These are phyloP conservation scores for Margarornis squamiger DNA, from an alignment of 2,797 vertebrate genomes.

Conservation along the genomic window DNA sequence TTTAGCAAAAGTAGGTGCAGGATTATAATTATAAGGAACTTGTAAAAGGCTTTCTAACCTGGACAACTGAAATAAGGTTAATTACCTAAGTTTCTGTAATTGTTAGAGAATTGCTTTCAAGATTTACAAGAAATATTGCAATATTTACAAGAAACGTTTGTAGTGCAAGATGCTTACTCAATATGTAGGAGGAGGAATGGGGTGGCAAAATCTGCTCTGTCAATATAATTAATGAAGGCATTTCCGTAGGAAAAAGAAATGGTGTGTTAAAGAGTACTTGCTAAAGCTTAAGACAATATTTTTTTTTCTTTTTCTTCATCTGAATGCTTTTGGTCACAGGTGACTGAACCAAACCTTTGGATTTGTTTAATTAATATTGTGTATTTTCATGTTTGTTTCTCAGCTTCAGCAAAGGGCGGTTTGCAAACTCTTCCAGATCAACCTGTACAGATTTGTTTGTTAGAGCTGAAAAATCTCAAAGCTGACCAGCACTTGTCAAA, in stretches of 20 bases:
- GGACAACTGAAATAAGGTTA: neutral
- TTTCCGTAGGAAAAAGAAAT: slow-evolving; percentile 3
- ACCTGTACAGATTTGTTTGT: neutral
- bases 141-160: neutral
- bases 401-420: neutral
- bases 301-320: neutral
- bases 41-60: neutral
- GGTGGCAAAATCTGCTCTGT: neutral
- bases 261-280: neutral
- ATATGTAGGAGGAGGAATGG: neutral
- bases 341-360: neutral
- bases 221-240: neutral
- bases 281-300: neutral
- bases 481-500: neutral
- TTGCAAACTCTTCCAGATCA: neutral
- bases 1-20: neutral
- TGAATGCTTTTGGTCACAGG: neutral
- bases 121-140: neutral
- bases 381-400: neutral
- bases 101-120: neutral
- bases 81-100: neutral
- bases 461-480: neutral
- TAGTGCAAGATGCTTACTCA: neutral
- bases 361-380: neutral
- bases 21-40: neutral